These are phyloP conservation scores for Nibea albiflora DNA, from an alignment of 2,113 vertebrate species.

Conservation along the genomic window DNA sequence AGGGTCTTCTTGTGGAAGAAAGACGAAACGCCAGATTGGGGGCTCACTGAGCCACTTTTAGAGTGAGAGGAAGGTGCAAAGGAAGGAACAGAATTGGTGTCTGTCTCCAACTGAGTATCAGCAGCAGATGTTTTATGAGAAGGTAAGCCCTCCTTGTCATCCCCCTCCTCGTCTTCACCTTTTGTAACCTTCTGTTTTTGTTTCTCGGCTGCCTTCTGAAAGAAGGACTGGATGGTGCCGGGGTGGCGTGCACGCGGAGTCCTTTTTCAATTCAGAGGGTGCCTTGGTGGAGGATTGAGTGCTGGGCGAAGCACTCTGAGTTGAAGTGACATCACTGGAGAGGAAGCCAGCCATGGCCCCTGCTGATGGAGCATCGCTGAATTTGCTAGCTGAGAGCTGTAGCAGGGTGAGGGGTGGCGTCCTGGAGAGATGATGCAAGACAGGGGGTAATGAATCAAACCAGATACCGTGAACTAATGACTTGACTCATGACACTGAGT, in stretches of 20 bases:
- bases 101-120: constrained; percentile 17
- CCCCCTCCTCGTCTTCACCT: constrained; percentile 19
- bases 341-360: constrained; percentile 89
- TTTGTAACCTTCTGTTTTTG: constrained; percentile 65
- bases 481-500: not conserved
- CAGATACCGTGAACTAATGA: not conserved
- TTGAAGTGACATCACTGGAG: constrained; percentile 76
- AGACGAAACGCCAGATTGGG: constrained; percentile 60
- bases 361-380: constrained; percentile 81
- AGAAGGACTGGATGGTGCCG: constrained; percentile 87
- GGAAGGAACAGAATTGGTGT: not conserved
- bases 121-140: not conserved
- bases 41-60: constrained; percentile 14
- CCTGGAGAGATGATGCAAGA: constrained; percentile 80
- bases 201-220: constrained; percentile 87
- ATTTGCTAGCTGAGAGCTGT: constrained; percentile 91
- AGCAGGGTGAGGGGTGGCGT: constrained; percentile 90
- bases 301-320: constrained; percentile 58
- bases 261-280: constrained; percentile 39
- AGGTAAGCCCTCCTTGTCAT: too few relatives aligned
- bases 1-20: constrained; percentile 79
- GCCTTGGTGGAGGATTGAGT: constrained; percentile 50
- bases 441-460: constrained; percentile 9
- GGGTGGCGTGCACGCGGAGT: constrained; percentile 59
- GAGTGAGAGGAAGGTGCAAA: not conserved